Conservation (phyloP, 2,797 vertebrate genomes). For the Choloepus didactylus region DNA sequence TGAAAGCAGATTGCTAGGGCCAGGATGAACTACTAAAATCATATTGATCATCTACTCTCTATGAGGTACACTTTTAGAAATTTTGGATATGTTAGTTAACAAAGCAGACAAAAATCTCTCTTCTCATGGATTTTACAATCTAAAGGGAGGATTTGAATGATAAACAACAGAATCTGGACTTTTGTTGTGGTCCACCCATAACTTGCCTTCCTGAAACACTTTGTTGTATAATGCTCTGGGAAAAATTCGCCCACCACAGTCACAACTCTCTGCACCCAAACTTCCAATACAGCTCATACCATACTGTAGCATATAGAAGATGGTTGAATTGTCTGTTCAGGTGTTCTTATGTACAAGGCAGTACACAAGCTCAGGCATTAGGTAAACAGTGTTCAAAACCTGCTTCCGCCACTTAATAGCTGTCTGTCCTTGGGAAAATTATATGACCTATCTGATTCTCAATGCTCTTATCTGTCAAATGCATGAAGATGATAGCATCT, state of each 20-base stretch:
- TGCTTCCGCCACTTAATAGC: not conserved
- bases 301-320: not conserved
- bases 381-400: not conserved
- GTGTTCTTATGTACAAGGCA: accelerated
- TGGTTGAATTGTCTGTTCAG: not conserved
- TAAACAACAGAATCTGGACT: not conserved
- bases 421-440: not conserved
- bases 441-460: not conserved
- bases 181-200: not conserved
- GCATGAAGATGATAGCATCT: not conserved
- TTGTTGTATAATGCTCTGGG: not conserved
- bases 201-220: not conserved
- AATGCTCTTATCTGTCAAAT: not conserved
- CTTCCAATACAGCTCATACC: not conserved
- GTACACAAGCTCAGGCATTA: not conserved
- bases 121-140: not conserved
- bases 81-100: not conserved
- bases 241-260: not conserved
- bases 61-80: not conserved
- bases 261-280: accelerated
- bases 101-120: not conserved
- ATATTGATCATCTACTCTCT: not conserved
- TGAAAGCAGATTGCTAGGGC: not conserved
- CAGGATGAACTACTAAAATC: not conserved
- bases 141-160: not conserved